Conservation (phyloP, 2,113 vertebrate species). For the Heteronetta atricapilla region DNA sequence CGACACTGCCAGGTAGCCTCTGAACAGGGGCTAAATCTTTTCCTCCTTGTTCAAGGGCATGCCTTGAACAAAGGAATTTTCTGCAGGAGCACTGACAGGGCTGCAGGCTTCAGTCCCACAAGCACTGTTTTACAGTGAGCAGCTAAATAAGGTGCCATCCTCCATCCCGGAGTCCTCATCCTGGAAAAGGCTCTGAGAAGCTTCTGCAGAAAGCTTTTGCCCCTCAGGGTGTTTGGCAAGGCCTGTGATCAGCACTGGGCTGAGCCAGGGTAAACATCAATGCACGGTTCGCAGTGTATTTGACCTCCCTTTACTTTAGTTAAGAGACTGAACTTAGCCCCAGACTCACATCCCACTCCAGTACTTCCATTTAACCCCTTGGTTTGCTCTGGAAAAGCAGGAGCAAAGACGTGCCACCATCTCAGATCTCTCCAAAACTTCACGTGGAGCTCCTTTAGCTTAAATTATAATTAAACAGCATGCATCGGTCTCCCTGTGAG, state of each 20-base stretch:
- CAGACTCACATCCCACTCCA: neutral
- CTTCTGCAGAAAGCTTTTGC: neutral
- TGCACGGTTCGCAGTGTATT: neutral
- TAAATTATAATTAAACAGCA: neutral
- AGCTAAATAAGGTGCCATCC: constrained; percentile 36
- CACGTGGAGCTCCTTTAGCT: neutral
- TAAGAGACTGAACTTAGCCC: neutral
- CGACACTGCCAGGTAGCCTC: neutral
- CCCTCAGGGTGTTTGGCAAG: neutral
- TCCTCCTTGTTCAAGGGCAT: constrained; percentile 6
- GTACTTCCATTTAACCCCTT: neutral
- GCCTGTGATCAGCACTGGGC: neutral
- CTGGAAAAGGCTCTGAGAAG: neutral
- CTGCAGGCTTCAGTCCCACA: constrained; percentile 28
- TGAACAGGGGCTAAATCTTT: neutral
- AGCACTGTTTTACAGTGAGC: neutral
- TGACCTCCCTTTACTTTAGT: neutral
- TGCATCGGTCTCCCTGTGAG: neutral
- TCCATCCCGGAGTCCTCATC: neutral
- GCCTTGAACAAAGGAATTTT: constrained; percentile 7
- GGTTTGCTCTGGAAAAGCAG: neutral
- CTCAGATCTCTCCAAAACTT: neutral
- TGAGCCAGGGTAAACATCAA: neutral
- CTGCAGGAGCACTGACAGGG: constrained; percentile 3
- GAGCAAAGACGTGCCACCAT: neutral